phyloP scores from a whole-genome alignment of 2,888 invertebrate genomes.

The Caenorhabditis sp. region DNA sequence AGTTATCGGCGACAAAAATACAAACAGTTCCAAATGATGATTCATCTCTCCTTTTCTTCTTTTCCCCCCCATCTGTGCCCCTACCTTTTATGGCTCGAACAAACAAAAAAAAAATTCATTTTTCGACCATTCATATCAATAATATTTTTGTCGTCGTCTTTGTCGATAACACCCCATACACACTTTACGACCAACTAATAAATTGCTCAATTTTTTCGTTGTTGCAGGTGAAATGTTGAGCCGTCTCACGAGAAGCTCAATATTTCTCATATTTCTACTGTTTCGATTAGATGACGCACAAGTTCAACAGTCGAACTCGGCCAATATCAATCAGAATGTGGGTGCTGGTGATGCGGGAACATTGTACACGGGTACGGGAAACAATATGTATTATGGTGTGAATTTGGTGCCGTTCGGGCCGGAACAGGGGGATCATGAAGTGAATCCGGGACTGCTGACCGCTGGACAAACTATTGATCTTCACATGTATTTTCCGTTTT shows the following conservation, averaged over 20 bases:
- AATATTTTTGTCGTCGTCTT: no score
- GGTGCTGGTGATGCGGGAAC: constrained; percentile 40
- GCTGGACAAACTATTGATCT: constrained; percentile 69
- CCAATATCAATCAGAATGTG: constrained; percentile 48
- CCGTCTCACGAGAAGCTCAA: no score
- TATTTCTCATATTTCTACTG: no score
- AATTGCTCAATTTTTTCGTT: no score
- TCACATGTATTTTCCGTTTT: constrained; percentile 69
- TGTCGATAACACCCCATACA: no score
- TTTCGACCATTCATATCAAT: no score
- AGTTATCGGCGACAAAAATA: no score
- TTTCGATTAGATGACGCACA: constrained; percentile 16
- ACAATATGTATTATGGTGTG: constrained; percentile 65
- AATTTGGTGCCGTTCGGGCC: constrained; percentile 68
- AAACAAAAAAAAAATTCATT: no score
- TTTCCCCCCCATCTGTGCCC: neutral
- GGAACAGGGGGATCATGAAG: constrained; percentile 67
- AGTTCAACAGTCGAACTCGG: constrained; percentile 33
- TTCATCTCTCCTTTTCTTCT: constrained; percentile 11
- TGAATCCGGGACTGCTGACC: constrained; percentile 66
- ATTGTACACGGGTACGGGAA: constrained; percentile 65
- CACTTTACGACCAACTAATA: no score
- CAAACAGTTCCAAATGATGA: no score
- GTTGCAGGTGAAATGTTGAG: no score
- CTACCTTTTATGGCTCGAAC: neutral